Evolutionary conservation across 2,888 invertebrate species (phyloP), one percentile per base, ranked within the genome.

Genomic region (Coelopa pilipes): DNA sequence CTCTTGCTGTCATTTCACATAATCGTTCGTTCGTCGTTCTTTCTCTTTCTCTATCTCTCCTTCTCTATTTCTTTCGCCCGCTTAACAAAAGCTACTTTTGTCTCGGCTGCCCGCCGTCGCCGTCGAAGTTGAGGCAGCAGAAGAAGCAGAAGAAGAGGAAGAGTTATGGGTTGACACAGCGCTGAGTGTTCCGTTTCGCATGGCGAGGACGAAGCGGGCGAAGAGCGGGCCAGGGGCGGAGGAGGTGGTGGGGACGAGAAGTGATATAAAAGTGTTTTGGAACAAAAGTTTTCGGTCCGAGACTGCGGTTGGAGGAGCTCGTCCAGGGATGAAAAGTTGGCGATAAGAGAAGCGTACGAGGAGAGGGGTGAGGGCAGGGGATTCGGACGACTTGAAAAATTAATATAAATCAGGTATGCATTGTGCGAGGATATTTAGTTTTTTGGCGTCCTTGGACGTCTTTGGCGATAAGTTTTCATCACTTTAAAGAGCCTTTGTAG

Each of bases 151-250:
- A 60, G 19, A 47, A 12, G 17, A 47, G 5, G 17, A 71, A 71
- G 71, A 71, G 24, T 71, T 71, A 71, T 71, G 71, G 63, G 46
- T 63, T 71, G 71, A 71, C 71, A 71, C 63, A 63, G 46, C 70
- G 63, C 53, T 50, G 62, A 62, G 70, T 34, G 34, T 47, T 50
- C 45, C 53, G 17, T 65, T 17, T 65, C 15, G 63, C 46, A 63
- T 63, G 9, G 45, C 12, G 46, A 2, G 15, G 17, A 45, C 46
- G 19, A 9, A 10, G 0, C 47, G 19, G 5, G 47, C 9, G 17
- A 15, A 34, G 55, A 57, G 69, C n/a, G n/a, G n/a, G n/a, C n/a
- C n/a, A n/a, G n/a, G n/a, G n/a, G n/a, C n/a, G 34, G 34, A 34
- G 34, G 34, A 34, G 34, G 34, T n/a, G n/a, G n/a, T n/a, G 34